Base-by-base conservation (phyloP, 2,113 vertebrate species). In the Phalacrocorax pelagicus region DNA sequence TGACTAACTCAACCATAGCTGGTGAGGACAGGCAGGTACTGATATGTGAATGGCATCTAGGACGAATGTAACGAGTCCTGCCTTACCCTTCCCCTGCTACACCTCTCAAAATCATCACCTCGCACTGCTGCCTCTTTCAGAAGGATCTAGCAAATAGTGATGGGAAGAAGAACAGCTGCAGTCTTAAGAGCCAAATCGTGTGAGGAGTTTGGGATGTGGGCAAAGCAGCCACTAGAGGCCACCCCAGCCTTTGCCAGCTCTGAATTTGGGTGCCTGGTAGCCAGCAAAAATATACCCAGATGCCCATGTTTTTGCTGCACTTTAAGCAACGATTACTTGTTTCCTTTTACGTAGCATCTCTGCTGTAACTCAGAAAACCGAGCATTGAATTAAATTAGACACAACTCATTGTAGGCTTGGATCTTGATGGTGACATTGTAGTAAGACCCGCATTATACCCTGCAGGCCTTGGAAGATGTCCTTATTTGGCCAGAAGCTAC, bases 201-300 rank as follows among this genome's bases (percentile, higher is more conserved):
- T 13, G 54, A 57, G 42, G 87, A 57, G 62, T 46, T 90, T 40
- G 79, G 47, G 63, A 46, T 29, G 32, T 6, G 58, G 55, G 38
- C 16, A 49, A 44, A 94, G 17, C 63, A 63, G 61, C 95, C 88
- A 17, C 94, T 92, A 97, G 95, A 91, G 97, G 95, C 83, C 94
- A 87, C 73, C 81, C 17, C 82, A 75, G 72, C 3, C 95, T 93
- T 26, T 5, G 23, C 23, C 69, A 30, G 81, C 58, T 34, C 47
- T 70, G 57, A 5, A 10, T 17, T 13, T 1, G 34, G 21, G 18
- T 69, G 32, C 5, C 52, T 34, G 65, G n/a, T 15, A 52, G 65
- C 36, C 38, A 26, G 36, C 26, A 27, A 49, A 52, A n/a, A 0
- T 14, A 2, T 6, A 38, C 10, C 9, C 16, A 15, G 26, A 69